Evolutionary conservation across 2,888 invertebrate genomes (phyloP).

Genomic region (Euproctis similis): DNA sequence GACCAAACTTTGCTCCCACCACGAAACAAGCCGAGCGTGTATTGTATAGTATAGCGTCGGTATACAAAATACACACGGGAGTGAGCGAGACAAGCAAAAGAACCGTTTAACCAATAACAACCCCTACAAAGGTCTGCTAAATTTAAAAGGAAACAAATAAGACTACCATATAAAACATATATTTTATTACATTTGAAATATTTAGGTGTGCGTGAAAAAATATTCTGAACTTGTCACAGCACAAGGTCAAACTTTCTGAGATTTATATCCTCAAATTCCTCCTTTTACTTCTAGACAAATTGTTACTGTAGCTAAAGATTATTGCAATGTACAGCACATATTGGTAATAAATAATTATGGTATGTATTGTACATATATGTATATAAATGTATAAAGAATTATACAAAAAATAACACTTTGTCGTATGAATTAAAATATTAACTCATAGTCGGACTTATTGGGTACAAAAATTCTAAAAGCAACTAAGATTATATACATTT

Average conservation of each 20-base stretch:
- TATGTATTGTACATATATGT: too few relatives aligned
- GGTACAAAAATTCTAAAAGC: too few relatives aligned
- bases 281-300: too few relatives aligned
- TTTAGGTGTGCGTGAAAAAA: conserved; percentile 10
- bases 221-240: not conserved
- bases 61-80: conserved; percentile 18
- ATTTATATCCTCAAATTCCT: too few relatives aligned
- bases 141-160: conserved; percentile 39
- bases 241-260: too few relatives aligned
- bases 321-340: not conserved
- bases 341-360: too few relatives aligned
- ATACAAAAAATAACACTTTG: too few relatives aligned
- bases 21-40: conserved; percentile 50
- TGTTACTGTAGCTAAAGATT: too few relatives aligned
- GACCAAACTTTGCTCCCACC: conserved; percentile 22
- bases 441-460: too few relatives aligned
- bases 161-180: conserved; percentile 37
- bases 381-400: too few relatives aligned
- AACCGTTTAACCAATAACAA: conserved; percentile 42
- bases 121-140: conserved; percentile 32
- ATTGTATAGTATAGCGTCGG: conserved; percentile 39
- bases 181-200: conserved; percentile 25
- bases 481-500: too few relatives aligned
- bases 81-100: conserved; percentile 29
- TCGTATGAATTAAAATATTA: too few relatives aligned